These are phyloP conservation scores for Agrotis puta DNA, from an alignment of 2,888 invertebrate genomes.

Conservation along the genomic window DNA sequence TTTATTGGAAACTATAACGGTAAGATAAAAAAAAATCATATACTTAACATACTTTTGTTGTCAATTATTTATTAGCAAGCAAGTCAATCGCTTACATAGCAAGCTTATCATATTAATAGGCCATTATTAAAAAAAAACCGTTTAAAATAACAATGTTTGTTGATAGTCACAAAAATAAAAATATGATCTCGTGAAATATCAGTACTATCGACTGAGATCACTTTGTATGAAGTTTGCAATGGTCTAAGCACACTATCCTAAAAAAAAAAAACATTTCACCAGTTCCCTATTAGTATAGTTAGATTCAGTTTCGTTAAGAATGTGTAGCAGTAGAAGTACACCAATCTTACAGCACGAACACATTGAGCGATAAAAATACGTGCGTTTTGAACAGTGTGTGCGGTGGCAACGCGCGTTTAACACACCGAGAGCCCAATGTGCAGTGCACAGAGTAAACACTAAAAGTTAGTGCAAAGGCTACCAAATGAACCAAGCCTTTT, in stretches of 20 bases:
- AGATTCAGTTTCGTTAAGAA: slow-evolving; percentile 16
- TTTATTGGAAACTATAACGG: slow-evolving; percentile 30
- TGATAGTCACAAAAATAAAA: slow-evolving; percentile 53
- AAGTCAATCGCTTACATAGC: not conserved
- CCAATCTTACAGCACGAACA: not conserved
- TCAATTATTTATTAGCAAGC: no score
- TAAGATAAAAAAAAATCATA: no score
- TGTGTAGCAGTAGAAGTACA: not conserved
- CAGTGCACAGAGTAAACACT: not conserved
- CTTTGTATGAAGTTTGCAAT: slow-evolving; percentile 65
- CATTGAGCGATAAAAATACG: no score
- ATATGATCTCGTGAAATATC: slow-evolving; percentile 64
- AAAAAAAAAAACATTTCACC: slow-evolving; percentile 30
- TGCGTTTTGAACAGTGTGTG: no score
- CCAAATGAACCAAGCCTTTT: not conserved
- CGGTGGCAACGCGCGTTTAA: no score
- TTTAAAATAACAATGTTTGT: not conserved
- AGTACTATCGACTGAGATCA: slow-evolving; percentile 78
- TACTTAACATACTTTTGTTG: not conserved
- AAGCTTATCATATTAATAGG: not conserved
- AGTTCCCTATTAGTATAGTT: slow-evolving; percentile 9
- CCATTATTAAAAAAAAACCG: not conserved
- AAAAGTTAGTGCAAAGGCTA: not conserved
- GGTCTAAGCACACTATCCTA: slow-evolving; percentile 56
- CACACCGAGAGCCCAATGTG: no score